These are phyloP conservation scores for Gavia stellata DNA, from an alignment of 2,113 vertebrate genomes.

Conservation along the genomic window DNA sequence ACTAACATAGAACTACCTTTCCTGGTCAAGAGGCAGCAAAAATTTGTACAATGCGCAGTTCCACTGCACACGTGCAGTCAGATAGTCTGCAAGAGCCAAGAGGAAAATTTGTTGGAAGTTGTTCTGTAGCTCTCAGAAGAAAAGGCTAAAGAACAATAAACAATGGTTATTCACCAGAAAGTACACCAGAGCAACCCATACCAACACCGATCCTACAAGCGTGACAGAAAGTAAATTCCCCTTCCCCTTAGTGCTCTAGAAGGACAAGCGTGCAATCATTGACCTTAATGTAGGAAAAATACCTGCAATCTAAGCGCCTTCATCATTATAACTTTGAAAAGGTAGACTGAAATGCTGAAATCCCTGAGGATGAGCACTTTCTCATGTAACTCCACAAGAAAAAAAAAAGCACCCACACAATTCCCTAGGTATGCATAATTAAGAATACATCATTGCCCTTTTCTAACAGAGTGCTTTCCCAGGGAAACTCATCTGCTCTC, in stretches of 20 bases:
- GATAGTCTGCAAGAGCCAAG: background rate
- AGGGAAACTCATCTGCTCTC: background rate
- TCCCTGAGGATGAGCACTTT: background rate
- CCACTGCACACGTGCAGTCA: background rate
- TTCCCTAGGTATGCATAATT: background rate
- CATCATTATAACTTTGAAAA: background rate
- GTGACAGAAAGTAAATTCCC: background rate
- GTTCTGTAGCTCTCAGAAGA: background rate
- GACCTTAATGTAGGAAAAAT: background rate
- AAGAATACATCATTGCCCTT: background rate
- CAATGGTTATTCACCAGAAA: constrained; percentile 22
- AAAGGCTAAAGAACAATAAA: constrained; percentile 34
- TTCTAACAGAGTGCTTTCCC: background rate
- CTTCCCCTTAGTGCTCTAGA: background rate
- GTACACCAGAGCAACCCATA: background rate
- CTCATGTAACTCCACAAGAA: background rate
- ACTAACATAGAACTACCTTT: background rate
- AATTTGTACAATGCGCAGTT: background rate
- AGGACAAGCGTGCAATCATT: background rate
- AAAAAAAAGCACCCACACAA: background rate
- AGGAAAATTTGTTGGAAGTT: background rate
- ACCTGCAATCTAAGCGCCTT: background rate
- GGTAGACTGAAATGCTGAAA: background rate
- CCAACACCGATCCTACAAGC: background rate
- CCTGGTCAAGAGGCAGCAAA: background rate